Evolutionary conservation across 2,113 vertebrate species (phyloP), one percentile per base, ranked within the genome.

Genomic region (Mus spicilegus): DNA sequence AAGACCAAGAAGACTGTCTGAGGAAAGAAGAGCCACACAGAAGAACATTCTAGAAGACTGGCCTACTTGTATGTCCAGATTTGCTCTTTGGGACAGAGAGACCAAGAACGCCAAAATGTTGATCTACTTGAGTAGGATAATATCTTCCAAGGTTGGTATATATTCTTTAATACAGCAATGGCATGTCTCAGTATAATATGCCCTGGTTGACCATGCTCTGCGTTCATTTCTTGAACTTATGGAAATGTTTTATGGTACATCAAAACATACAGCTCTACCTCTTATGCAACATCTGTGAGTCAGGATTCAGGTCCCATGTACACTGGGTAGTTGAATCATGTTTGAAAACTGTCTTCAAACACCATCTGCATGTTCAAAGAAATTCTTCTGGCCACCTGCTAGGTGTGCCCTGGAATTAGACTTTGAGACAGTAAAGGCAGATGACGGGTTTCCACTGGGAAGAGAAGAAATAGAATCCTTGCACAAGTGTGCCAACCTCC

Each of bases 1-100:
- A 65, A 56, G 33, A 70, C 30, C 63, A 89, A 89, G n/a, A 69
- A 81, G 5, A 9, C 11, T 9, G 7, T 46, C 88, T 78, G 63
- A 39, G 19, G 54, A 11, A 91, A 36, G 36, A 56, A n/a, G 19
- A 80, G 17, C 22, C 20, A 1, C 33, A 90, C 5, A 65, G 42
- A 85, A 85, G 87, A 96, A 94, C 36, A 85, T 33, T 89, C 90
- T 51, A 51, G 80, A 95, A 97, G 69, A 4, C n/a, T 22, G 85
- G 49, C 10, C 46, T 85, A 19, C 73, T 91, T 90, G 73, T 56
- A 67, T 51, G 56, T 78, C 67, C 86, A 30, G 39, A 94, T 93
- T 61, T 95, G 75, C 73, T 46, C 54, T 39, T 86, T 58, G 24
- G 33, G 30, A 77, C 22, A 87, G 61, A 67, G 24, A 65, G 13